phyloP scores from a whole-genome alignment of 2,888 invertebrate genomes.

The Rhopalosiphum nymphaeae region DNA sequence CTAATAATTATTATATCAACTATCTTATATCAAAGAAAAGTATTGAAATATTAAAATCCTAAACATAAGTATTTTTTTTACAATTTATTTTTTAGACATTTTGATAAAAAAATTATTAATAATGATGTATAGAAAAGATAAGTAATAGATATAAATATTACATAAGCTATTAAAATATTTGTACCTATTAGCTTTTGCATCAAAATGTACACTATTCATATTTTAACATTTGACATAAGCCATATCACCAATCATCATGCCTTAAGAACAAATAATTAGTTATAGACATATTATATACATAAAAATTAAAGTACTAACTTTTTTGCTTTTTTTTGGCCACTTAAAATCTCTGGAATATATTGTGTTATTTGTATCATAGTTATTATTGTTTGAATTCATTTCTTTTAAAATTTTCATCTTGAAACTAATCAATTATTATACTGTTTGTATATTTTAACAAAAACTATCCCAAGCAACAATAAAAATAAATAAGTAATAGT shows the following conservation, averaged over 20 bases:
- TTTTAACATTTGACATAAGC: not conserved
- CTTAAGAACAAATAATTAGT: not conserved
- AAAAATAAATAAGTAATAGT: not conserved
- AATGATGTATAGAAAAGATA: no score
- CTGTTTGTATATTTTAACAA: constrained; percentile 8
- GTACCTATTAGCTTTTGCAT: no score
- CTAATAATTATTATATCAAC: no score
- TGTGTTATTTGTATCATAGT: not conserved
- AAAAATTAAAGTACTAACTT: not conserved
- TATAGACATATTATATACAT: not conserved
- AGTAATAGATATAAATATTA: no score
- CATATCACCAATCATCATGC: not conserved
- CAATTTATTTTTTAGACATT: no score
- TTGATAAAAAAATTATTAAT: no score
- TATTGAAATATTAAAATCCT: no score
- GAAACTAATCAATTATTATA: not conserved
- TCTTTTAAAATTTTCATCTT: not conserved
- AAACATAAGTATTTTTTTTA: no score
- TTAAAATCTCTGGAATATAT: not conserved
- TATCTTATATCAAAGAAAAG: no score
- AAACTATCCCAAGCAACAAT: not conserved
- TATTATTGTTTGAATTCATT: not conserved
- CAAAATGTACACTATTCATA: not conserved
- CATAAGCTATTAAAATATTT: no score
- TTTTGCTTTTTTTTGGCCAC: not conserved